Evolutionary conservation across 2,113 vertebrate species (phyloP).

Genomic region (Ammodytes dubius): DNA sequence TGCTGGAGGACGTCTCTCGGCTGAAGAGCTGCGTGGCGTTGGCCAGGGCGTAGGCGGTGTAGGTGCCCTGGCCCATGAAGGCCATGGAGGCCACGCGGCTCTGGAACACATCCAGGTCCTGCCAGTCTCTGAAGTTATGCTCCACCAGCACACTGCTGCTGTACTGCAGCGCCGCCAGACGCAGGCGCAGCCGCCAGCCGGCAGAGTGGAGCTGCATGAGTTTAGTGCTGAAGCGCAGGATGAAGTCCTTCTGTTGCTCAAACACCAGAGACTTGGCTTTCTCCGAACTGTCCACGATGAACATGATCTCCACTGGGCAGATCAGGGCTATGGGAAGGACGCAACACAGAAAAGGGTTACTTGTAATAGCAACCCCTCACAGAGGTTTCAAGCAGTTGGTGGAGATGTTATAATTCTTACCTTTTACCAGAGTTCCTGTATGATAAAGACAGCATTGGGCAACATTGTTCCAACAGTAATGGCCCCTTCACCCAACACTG

Average conservation of each 20-base stretch:
- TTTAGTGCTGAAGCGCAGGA: constrained; percentile 82
- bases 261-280: constrained; percentile 86
- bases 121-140: constrained; percentile 90
- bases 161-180: constrained; percentile 90
- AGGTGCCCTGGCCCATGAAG: constrained; percentile 90
- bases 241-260: constrained; percentile 87
- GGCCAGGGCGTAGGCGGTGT: constrained; percentile 88
- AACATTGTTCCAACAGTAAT: background rate
- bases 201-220: constrained; percentile 80
- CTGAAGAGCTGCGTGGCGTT: constrained; percentile 90
- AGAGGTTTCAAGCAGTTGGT: background rate
- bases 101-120: constrained; percentile 87
- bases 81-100: constrained; percentile 82
- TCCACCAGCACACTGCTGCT: constrained; percentile 89
- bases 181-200: constrained; percentile 81
- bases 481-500: background rate
- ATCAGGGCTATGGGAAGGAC: constrained; percentile 72
- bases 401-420: background rate
- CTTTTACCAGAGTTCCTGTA: background rate
- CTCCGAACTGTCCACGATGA: constrained; percentile 93
- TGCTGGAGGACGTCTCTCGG: constrained; percentile 81
- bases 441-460: background rate
- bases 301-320: constrained; percentile 89
- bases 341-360: background rate
- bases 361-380: background rate